Conservation (phyloP, 2,113 vertebrate species). For the Tychaedon coryphoeus region DNA sequence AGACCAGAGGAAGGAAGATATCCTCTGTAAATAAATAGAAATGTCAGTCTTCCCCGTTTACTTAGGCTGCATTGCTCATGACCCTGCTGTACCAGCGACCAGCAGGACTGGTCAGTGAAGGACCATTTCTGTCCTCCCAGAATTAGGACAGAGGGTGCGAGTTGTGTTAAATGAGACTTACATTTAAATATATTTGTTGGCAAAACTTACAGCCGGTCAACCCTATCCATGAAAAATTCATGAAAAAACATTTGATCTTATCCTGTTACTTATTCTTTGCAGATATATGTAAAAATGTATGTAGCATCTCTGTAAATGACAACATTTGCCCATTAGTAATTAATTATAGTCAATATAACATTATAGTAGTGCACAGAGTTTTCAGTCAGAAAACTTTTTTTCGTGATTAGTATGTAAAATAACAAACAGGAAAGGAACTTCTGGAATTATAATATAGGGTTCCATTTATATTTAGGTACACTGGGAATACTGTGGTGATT, state of each 20-base stretch:
- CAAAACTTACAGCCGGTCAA: not conserved
- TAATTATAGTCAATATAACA: not conserved
- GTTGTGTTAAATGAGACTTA: not conserved
- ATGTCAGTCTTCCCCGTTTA: not conserved
- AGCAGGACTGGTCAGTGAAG: not conserved
- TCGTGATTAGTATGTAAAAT: not conserved
- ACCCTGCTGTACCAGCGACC: not conserved
- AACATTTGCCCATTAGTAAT: not conserved
- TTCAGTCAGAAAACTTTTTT: not conserved
- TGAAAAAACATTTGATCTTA: not conserved
- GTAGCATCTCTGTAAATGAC: not conserved
- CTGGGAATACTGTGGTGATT: not conserved
- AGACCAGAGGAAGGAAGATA: slow-evolving; percentile 65
- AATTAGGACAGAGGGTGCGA: not conserved
- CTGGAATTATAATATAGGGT: not conserved
- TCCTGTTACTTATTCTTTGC: not conserved
- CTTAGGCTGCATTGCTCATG: slow-evolving; percentile 28
- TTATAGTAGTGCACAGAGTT: not conserved
- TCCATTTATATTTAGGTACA: slow-evolving; percentile 7
- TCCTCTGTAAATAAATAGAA: slow-evolving; percentile 60
- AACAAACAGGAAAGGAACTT: not conserved
- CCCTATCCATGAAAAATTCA: not conserved
- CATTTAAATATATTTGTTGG: not conserved
- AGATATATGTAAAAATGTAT: not conserved
- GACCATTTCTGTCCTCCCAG: not conserved